These are phyloP conservation scores for Terrapene triunguis DNA, from an alignment of 2,113 vertebrate species.

Conservation along the genomic window DNA sequence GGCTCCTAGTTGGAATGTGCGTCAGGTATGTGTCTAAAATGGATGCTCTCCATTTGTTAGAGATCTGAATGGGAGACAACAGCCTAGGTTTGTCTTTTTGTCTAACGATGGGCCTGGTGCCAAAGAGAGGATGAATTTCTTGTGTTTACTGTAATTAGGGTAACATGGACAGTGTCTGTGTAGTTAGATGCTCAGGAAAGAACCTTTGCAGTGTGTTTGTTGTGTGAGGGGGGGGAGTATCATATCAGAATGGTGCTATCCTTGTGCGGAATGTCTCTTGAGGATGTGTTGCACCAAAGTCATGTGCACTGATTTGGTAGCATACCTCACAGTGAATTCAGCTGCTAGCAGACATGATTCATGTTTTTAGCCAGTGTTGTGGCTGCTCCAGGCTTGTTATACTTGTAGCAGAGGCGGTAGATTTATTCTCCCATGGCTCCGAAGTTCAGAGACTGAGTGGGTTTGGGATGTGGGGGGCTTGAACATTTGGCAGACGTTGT, in stretches of 20 bases:
- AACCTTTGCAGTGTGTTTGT: background rate
- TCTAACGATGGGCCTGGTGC: background rate
- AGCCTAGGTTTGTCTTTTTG: conserved; percentile 26
- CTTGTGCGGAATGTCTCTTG: fast-evolving
- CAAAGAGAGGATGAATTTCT: background rate
- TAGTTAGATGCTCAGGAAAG: fast-evolving
- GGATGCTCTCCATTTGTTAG: background rate
- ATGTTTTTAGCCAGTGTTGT: background rate
- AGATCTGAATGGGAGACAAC: background rate
- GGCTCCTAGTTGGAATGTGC: conserved; percentile 71
- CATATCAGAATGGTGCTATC: fast-evolving
- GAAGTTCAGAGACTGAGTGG: background rate
- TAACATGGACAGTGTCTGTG: background rate
- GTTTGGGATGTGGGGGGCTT: background rate
- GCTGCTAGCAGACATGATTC: background rate
- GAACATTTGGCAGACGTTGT: background rate
- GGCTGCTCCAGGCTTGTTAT: background rate
- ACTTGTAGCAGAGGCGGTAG: background rate
- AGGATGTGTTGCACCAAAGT: background rate
- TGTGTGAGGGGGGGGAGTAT: fast-evolving
- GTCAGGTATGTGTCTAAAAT: conserved; percentile 68
- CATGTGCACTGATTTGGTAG: background rate
- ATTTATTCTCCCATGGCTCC: background rate
- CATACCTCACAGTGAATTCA: background rate
- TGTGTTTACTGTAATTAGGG: fast-evolving